Evolutionary conservation across 1,140 invertebrate species (phyloP).

Genomic region (Delia radicum): DNA sequence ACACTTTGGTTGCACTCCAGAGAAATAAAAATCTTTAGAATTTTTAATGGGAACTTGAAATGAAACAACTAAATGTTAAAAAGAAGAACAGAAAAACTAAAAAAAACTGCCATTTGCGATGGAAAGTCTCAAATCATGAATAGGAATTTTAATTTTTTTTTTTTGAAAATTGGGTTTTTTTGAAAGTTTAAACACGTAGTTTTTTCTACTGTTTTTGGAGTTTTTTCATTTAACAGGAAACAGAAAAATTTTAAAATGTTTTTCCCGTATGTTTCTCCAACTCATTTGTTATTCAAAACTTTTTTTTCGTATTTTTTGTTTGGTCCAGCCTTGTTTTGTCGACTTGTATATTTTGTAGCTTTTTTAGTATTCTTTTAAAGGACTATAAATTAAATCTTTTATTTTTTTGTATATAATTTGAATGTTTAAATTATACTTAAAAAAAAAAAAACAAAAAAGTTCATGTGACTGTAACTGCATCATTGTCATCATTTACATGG

Average conservation of each 20-base stretch:
- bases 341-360: background rate
- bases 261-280: background rate
- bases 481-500: background rate
- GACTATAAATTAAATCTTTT: background rate
- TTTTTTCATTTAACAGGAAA: background rate
- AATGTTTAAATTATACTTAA: background rate
- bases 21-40: background rate
- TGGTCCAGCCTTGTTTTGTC: background rate
- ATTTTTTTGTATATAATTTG: background rate
- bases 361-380: background rate
- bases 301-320: background rate
- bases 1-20: conserved; percentile 11
- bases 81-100: background rate
- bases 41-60: background rate
- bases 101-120: background rate
- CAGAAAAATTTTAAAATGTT: too few relatives aligned
- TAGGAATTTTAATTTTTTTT: background rate
- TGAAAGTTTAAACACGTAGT: conserved; percentile 15
- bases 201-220: background rate
- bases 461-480: background rate
- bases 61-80: background rate
- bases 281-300: conserved; percentile 21
- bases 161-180: background rate
- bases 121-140: too few relatives aligned
- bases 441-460: background rate